phyloP scores from a whole-genome alignment of 2,797 vertebrate species.

The Hyperoplus immaculatus region DNA sequence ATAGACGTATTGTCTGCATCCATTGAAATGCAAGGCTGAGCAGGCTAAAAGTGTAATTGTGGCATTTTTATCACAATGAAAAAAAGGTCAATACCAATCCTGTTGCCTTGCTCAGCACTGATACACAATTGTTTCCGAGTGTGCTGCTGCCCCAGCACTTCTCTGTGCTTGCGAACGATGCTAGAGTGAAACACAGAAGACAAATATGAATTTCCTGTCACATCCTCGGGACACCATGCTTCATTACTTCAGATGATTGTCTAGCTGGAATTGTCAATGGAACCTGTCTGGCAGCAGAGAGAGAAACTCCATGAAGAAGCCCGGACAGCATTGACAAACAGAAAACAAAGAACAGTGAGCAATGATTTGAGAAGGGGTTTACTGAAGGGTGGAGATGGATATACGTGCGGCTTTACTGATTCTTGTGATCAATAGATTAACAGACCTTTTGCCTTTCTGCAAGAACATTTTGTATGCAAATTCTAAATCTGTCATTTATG shows the following conservation, averaged over 20 bases:
- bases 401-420: conserved; percentile 1
- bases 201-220: conserved; percentile 73
- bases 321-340: conserved; percentile 31
- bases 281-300: conserved; percentile 47
- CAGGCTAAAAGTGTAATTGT: conserved; percentile 36
- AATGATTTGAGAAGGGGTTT: conserved; percentile 44
- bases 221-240: conserved; percentile 70
- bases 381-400: conserved; percentile 32
- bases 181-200: conserved; percentile 47
- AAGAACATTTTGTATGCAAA: neutral
- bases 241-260: conserved; percentile 79
- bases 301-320: conserved; percentile 23
- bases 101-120: conserved; percentile 36
- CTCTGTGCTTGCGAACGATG: conserved; percentile 36
- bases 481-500: neutral
- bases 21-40: conserved; percentile 41
- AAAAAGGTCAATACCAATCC: conserved; percentile 35
- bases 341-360: conserved; percentile 31
- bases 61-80: conserved; percentile 45
- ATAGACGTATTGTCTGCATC: conserved; percentile 25
- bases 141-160: conserved; percentile 61
- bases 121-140: conserved; percentile 44
- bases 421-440: conserved; percentile 2
- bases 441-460: neutral
- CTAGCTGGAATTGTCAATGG: conserved; percentile 72